Conservation (phyloP, 2,888 invertebrate genomes). For the Odontothrips loti region DNA sequence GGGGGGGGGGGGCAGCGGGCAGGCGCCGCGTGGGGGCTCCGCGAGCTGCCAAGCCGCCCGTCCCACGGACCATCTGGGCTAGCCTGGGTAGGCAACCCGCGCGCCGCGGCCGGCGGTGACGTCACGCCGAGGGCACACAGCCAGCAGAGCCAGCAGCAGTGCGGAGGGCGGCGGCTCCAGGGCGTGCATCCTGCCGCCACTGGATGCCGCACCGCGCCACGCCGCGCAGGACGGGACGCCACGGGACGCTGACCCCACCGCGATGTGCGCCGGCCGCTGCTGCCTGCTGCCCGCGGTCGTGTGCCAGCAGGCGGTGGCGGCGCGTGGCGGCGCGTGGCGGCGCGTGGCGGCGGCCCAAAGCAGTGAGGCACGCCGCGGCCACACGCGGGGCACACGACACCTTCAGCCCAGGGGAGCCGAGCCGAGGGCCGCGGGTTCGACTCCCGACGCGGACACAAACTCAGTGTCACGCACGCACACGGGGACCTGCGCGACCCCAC, state of each 20-base stretch:
- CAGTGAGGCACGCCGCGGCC: not conserved
- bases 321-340: not conserved
- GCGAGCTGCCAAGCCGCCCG: not conserved
- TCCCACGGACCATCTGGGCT: slow-evolving; percentile 18
- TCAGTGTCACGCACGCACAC: no score
- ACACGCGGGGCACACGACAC: no score
- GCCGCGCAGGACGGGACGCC: not conserved
- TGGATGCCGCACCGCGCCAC: not conserved
- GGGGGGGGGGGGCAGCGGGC: not conserved
- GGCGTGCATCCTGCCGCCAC: not conserved
- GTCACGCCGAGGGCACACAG: not conserved
- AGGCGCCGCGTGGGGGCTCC: not conserved
- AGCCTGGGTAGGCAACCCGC: no score
- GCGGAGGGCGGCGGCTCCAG: not conserved
- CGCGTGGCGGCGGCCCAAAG: not conserved
- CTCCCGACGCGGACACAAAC: no score
- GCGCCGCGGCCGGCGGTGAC: not conserved
- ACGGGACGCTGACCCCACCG: slow-evolving; percentile 11
- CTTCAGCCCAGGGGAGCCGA: no score
- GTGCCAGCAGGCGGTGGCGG: not conserved
- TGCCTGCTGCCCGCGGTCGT: not conserved
- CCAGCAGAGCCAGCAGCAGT: not conserved
- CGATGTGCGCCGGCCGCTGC: not conserved
- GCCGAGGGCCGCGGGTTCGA: no score
- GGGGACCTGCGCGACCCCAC: no score